Conservation (phyloP, 1,140 invertebrate species). For the Zaprionus taronus region DNA sequence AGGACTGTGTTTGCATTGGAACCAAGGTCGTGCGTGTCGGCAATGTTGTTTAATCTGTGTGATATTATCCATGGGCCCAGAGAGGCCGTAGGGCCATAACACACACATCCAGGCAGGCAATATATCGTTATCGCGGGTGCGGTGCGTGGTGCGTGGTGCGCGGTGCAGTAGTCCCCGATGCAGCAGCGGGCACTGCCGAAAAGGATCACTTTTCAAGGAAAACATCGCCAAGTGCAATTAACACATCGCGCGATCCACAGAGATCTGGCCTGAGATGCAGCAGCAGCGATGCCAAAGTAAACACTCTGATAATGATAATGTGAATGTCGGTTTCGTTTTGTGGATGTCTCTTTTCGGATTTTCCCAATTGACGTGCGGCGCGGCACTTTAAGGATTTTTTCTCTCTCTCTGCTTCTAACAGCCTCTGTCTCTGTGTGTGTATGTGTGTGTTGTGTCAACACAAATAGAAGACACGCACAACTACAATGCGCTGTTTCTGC, state of each 20-base stretch:
- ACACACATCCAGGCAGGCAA: background rate
- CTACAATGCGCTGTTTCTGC: slow-evolving; percentile 32
- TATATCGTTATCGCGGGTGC: slow-evolving; percentile 57
- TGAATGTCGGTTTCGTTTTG: slow-evolving; percentile 54
- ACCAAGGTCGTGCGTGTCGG: slow-evolving; percentile 62
- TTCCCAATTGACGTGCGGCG: slow-evolving; percentile 55
- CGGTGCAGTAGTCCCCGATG: slow-evolving; percentile 34
- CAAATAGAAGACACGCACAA: slow-evolving; percentile 29
- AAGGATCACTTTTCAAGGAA: slow-evolving; percentile 81
- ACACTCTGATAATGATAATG: slow-evolving; percentile 77
- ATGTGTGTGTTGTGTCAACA: slow-evolving; percentile 57
- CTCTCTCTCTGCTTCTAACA: background rate
- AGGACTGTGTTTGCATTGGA: slow-evolving; percentile 3
- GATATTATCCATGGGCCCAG: slow-evolving; percentile 35
- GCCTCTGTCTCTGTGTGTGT: background rate
- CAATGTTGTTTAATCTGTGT: slow-evolving; percentile 66
- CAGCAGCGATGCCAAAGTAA: slow-evolving; percentile 43
- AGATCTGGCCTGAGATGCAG: background rate
- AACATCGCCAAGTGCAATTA: slow-evolving; percentile 80
- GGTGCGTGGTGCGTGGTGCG: background rate
- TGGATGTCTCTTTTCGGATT: slow-evolving; percentile 43
- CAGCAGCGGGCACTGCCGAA: slow-evolving; percentile 14
- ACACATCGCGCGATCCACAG: slow-evolving; percentile 51
- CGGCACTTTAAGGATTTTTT: slow-evolving; percentile 60
- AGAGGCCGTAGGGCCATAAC: slow-evolving; percentile 11